Base-by-base conservation (phyloP, 1,140 invertebrate genomes). In the Magallana ariakensis region DNA sequence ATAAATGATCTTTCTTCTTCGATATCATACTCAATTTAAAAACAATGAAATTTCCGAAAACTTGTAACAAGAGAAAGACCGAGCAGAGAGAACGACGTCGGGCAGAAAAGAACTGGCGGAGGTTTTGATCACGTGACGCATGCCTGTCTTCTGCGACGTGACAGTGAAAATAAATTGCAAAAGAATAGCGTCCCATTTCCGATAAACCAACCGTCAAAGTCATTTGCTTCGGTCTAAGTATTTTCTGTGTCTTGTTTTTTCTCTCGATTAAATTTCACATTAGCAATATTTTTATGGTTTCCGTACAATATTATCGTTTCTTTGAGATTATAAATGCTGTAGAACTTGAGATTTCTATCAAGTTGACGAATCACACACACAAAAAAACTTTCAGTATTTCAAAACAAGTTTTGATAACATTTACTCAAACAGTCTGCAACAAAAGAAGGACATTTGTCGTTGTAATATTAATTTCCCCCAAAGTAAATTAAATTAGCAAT, bases 41-140 rank as follows among this genome's bases (percentile, higher is more conserved):
- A 75, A 75, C 66, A 75, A 75, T 75, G 66, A 75, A 75, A 75
- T 75, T 75, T 75, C 66, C 66, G 66, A 75, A 75, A 75, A 75
- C 22, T 75, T 75, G 66, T 75, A 75, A 75, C 66, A 26, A 26
- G 66, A 75, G 66, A 13, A 19, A 13, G 66, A 75, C 19, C 33
- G 66, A 75, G 7, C 19, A 75, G 66, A 7, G 19, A 75, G 66
- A 13, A 33, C 66, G 66, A 9, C 66, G 66, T 75, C 66, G 22
- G 33, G 26, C 26, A 75, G 33, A 19, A 13, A 22, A 33, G 66
- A 75, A 33, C 22, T 26, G 22, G 66, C 22, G 66, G 66, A 75
- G 66, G 66, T 26, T 75, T 75, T 22, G 33, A 26, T 75, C 66
- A 75, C 66, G 22, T 75, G 66, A 75, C 66, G 22, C 22, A 13